Evolutionary conservation across 2,113 vertebrate species (phyloP), one percentile per base, ranked within the genome.

Genomic region (Hepsetus odoe): DNA sequence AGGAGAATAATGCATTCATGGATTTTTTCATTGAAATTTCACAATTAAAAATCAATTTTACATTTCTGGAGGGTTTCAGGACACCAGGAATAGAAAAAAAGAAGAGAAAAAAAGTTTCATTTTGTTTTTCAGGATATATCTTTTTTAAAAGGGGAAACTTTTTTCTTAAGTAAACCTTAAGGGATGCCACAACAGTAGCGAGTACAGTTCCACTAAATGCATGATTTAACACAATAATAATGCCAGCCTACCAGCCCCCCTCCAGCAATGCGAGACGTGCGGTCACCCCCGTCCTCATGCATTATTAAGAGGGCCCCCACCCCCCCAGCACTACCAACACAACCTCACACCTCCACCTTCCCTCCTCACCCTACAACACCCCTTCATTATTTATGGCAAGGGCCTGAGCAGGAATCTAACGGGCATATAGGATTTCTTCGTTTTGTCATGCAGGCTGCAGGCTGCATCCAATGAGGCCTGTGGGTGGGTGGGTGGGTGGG

Each of bases 381-480:
- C 51, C 33, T 86, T 56, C 65, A 85, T 86, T 85, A 87, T 86
- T 86, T 77, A 86, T 85, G 81, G 38, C 24, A 33, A 42, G 66
- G 80, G 72, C 69, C 71, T 28, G 66, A 71, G 70, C 49, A 62
- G 67, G 64, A 68, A 75, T 79, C 77, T 77, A 73, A 80, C 58
- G 77, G 75, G 67, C 81, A 56, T 80, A 82, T 86, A 82, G 83
- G 77, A 81, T 87, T 88, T 85, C 85, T 80, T 66, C 56, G 40
- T 77, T 80, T 10, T 79, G 81, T 82, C 79, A 66, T 81, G 68
- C 26, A 38, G 40, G 40, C 70, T 66, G 77, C 77, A 68, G 30
- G 61, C 83, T 68, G 74, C 51, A 42, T 75, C 75, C 68, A 82
- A 75, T 72, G 80, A 72, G 64, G 68, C 58, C 62, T 64, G 72